Evolutionary conservation across 2,797 vertebrate genomes (phyloP).

Genomic region (Neostethus bicornis): DNA sequence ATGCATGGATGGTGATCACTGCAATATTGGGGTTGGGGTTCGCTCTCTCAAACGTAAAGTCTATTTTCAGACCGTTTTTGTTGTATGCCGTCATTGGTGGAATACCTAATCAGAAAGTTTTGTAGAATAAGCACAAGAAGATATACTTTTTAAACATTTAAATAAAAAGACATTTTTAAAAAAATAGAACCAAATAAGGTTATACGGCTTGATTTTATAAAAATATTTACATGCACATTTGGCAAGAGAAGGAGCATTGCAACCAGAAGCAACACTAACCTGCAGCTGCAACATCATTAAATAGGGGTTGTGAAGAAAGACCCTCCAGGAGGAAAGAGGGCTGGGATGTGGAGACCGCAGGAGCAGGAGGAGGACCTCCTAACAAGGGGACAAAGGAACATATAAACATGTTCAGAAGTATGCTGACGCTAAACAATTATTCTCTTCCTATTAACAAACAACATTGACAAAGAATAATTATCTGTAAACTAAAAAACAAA

Average conservation of each 20-base stretch:
- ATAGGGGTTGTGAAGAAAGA: slow-evolving; percentile 90
- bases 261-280: slow-evolving; percentile 74
- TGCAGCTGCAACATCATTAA: slow-evolving; percentile 90
- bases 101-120: slow-evolving; percentile 81
- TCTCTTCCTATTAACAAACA: no score
- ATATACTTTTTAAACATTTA: neutral
- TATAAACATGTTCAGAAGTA: slow-evolving; percentile 31
- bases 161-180: neutral
- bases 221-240: slow-evolving; percentile 4
- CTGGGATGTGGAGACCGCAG: slow-evolving; percentile 86
- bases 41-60: slow-evolving; percentile 97
- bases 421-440: no score
- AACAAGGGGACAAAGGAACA: slow-evolving; percentile 44
- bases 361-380: slow-evolving; percentile 84
- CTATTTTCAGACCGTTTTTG: slow-evolving; percentile 99
- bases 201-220: neutral
- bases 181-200: neutral
- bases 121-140: slow-evolving; percentile 19
- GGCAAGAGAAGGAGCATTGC: slow-evolving; percentile 1
- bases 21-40: slow-evolving; percentile 96
- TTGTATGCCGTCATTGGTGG: slow-evolving; percentile 96
- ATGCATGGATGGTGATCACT: slow-evolving; percentile 97
- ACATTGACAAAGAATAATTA: neutral
- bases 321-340: slow-evolving; percentile 93
- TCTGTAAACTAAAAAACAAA: neutral